Percentiles rank a stretch among this genome's conserved stretches.
These are phyloP conservation scores for Popillia japonica DNA, from an alignment of 1,140 invertebrate genomes.

Conservation along the genomic window DNA sequence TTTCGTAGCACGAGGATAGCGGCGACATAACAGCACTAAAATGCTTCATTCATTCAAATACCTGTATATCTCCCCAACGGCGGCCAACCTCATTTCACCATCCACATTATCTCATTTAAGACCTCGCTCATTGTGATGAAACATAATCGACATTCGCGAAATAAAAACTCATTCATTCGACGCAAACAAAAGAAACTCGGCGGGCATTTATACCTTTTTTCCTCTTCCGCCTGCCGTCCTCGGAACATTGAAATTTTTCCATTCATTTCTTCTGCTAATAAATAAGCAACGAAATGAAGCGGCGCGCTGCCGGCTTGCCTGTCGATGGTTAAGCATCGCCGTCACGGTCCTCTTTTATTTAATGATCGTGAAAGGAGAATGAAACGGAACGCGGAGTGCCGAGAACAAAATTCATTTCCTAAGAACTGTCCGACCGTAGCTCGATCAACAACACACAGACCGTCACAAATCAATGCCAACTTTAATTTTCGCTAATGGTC, in stretches of 20 bases:
- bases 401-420: slow-evolving; percentile 17
- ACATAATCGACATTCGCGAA: no score
- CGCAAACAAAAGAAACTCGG: no score
- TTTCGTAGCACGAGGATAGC: no score
- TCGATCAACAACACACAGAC: background rate
- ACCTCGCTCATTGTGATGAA: no score
- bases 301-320: background rate
- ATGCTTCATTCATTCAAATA: no score
- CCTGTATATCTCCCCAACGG: no score
- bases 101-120: no score
- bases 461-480: slow-evolving; percentile 31
- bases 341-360: background rate
- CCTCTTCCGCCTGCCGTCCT: no score
- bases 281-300: background rate
- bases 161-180: no score
- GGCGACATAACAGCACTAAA: no score
- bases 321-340: background rate
- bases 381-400: background rate
- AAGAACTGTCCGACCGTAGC: background rate
- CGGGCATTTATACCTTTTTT: no score
- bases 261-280: background rate
- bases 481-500: slow-evolving; percentile 34
- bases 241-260: background rate
- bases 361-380: background rate
- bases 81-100: no score